Evolutionary conservation across 1,140 invertebrate species (phyloP), one percentile per base, ranked within the genome.

Genomic region (Hyposmocoma kahamanoa): DNA sequence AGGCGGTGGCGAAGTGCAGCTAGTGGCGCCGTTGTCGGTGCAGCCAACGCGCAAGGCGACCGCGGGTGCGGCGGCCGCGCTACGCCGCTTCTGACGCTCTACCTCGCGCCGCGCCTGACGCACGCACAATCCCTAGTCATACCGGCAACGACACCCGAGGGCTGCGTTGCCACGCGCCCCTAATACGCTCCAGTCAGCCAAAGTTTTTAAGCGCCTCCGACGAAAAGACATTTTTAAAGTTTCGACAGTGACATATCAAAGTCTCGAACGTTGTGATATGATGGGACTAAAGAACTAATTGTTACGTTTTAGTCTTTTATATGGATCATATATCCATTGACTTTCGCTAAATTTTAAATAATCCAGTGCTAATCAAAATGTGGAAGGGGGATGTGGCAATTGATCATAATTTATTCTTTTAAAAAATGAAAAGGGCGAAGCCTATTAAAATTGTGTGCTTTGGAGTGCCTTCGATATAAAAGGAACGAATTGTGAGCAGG

Each of bases 1-100:
- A 62, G 87, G 89, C 56, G 88, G 89, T 56, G 88, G 89, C 52
- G 87, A 88, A 54, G 90, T 91, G 43, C 88, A 91, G 68, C 87
- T 93, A 59, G 89, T 92, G 60, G 92, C 93, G 59, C 93, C 93
- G 34, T 89, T 94, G 78, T 94, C 93, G 47, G 93, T 94, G 63
- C 93, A 94, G 78, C 93, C 93, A 49, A 93, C 90, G 45, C 89
- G 93, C 69, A 94, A 94, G 86, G 89, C 76, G 48, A 60, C 65
- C 26, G 88, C 88, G 3, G 66, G 69, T 42, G 74, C 72, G 8
- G 69, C 71, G 19, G 67, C 70, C 38, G 71, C 70, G 43, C 72
- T 84, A 58, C 72, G 84, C 8, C 78, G 82, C 62, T 85, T 84
- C 80, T 86, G 82, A 85, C 84, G 66, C 26, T 64, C 58, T 59